Base-by-base conservation (phyloP, 2,797 vertebrate genomes). In the Silurus aristotelis region DNA sequence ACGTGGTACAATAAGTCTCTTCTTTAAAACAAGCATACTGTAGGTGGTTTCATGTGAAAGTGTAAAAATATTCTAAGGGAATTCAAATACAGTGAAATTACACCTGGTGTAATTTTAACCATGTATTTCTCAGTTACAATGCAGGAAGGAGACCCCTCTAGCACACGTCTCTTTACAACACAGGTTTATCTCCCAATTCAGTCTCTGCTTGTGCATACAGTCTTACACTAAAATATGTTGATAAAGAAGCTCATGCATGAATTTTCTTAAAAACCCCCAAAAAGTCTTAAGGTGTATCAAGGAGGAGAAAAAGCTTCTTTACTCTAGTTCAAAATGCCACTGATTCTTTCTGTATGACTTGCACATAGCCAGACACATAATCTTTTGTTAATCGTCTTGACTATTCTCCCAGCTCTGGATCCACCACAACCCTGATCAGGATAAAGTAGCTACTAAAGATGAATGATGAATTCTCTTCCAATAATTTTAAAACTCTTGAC, bases 331-430 rank as follows among this genome's bases (percentile, higher is more conserved):
- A 66, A 64, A 66, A 31, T 77, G 27, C 75, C 15, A 71, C 46
- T 25, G 52, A 79, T 79, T 84, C 31, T 68, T 68, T 84, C 10
- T n/a, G n/a, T 79, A 68, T 64, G 43, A 58, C 73, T 68, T 70
- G 75, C 56, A 71, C 66, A 77, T 46, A 25, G 63, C 15, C 68
- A 83, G 75, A 66, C 80, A 77, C 31, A 64, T 84, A 83, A 87
- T 81, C 63, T 77, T 87, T 87, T 84, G 87, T 87, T 85, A 84
- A 85, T 88, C 80, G 71, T 27, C 61, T 38, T 55, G 82, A 80
- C 85, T 83, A 55, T 86, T 88, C 64, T 75, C 63, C 19, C 22
- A 63, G 77, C 22, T 63, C 8, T 63, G 20, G 38, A 80, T 63
- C 22, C 20, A 48, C 38, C 0, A 3, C 14, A 15, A 25, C 60